These are phyloP conservation scores for Eupeodes corollae DNA, from an alignment of 1,140 invertebrate genomes.

Conservation along the genomic window DNA sequence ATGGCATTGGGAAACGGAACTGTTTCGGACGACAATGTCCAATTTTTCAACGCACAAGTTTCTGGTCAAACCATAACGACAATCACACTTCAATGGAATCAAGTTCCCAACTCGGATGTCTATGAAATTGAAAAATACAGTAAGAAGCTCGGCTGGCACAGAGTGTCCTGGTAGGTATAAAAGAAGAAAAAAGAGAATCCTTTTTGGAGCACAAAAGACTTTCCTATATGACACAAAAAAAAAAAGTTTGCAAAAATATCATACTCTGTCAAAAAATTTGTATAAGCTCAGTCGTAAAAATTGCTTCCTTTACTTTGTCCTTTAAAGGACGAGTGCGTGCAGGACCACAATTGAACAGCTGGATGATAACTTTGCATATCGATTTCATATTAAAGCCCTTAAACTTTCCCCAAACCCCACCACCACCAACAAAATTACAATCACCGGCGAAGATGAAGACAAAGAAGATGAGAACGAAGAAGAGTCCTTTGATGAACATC, in stretches of 20 bases:
- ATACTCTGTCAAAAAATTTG: background rate
- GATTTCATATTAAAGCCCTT: constrained; percentile 23
- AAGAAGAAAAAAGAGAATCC: background rate
- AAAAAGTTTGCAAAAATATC: background rate
- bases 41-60: constrained; percentile 13
- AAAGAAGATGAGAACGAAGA: background rate
- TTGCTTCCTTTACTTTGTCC: background rate
- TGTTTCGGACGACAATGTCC: no score
- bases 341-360: constrained; percentile 14
- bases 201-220: no score
- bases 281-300: background rate
- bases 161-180: constrained; percentile 15
- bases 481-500: no score
- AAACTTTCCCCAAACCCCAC: constrained; percentile 1
- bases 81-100: constrained; percentile 20
- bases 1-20: no score
- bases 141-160: constrained; percentile 18
- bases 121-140: constrained; percentile 25
- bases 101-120: constrained; percentile 8
- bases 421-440: no score
- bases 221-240: no score
- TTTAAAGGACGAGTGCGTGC: constrained; percentile 10
- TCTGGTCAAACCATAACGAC: constrained; percentile 16
- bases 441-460: no score
- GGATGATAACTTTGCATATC: constrained; percentile 29